Evolutionary conservation across 1,140 invertebrate genomes (phyloP), one percentile per base, ranked within the genome.

Genomic region (Cotesia chilonis): DNA sequence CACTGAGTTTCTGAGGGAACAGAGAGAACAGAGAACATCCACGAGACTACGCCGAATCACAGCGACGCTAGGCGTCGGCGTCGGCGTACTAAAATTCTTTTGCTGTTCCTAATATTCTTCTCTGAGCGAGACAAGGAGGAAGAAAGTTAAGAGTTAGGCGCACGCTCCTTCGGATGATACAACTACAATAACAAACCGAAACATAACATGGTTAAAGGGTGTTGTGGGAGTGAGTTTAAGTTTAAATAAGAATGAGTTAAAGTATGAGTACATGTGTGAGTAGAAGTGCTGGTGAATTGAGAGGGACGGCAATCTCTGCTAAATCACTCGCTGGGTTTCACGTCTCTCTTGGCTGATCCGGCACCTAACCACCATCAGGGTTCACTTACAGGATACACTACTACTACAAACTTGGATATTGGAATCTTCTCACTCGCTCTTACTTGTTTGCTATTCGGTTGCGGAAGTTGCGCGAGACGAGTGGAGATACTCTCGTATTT

Each of bases 11-110:
- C 68, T 72, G 71, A 28, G 1, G 28, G 28, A 28, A 28, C 28
- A 28, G 28, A 28, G 1, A 28, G 28, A 28, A 28, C 28, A 28
- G 28, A 28, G 28, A 28, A 28, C 71, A 71, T 73, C 77, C 81
- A 17, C 17, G 1, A 78, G 79, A 83, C 81, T 84, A 83, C 81
- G 78, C 83, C 83, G 83, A 84, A 79, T 78, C 84, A 73, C 75
- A 78, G 72, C 47, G 68, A 61, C 70, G 65, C 71, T 70, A 75
- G 73, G 80, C 78, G 78, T 79, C 81, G 79, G 81, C 82, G 82
- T 82, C 80, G 77, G 73, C 76, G 47, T 61, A 38, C 73, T 59
- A 66, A 75, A 55, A 6, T 36, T 28, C 28, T 28, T 28, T 3
- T 28, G 28, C 28, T 10, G 41, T 47, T 10, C 41, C 10, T 6